Base-by-base conservation (phyloP, 1,140 invertebrate species). In the Gyrodactylus bullatarudis region DNA sequence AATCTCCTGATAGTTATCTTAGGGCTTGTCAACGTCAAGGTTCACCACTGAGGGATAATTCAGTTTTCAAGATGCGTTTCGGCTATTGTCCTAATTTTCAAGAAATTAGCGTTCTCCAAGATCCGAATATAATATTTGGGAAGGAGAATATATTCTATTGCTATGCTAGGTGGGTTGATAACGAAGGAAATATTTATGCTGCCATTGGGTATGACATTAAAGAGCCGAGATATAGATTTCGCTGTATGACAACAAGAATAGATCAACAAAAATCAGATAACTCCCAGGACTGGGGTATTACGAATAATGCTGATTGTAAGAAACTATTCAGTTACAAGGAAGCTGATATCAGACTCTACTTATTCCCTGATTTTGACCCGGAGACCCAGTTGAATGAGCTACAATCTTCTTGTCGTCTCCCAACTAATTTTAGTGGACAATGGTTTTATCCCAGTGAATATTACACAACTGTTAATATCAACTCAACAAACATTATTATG, bases 361-460 rank as follows among this genome's bases (percentile, higher is more conserved):
- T 24, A 20, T 23, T 23, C 20, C 70, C 70, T 1, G 70, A 21
- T 26, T 71, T 71, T 71, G 70, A 71, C 24, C 70, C 70, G 24
- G 23, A 71, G 26, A 68, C 20, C 1, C 72, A 87, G 79, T 79
- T 88, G 0, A 89, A 92, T 83, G 85, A 88, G 20, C 88, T 95
- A 0, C 86, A 87, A 74, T 87, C 91, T 19, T 87, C 88, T 1
- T 97, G 92, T 79, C 85, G 88, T 54, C 80, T 96, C 70, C 90
- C 91, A 0, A 86, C 90, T 80, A 94, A 94, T 79, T 92, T 93
- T 79, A 87, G 86, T 0, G 92, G 92, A 16, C 85, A 87, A 27
- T 97, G 92, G 91, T 90, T 95, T 23, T 95, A 95, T 76, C 94
- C 91, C 0, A 91, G 90, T 0, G 92, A 94, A 78, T 88, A 91